These are phyloP conservation scores for Tokudaia tokunoshimensis DNA, from an alignment of 2,797 vertebrate genomes.

Conservation along the genomic window DNA sequence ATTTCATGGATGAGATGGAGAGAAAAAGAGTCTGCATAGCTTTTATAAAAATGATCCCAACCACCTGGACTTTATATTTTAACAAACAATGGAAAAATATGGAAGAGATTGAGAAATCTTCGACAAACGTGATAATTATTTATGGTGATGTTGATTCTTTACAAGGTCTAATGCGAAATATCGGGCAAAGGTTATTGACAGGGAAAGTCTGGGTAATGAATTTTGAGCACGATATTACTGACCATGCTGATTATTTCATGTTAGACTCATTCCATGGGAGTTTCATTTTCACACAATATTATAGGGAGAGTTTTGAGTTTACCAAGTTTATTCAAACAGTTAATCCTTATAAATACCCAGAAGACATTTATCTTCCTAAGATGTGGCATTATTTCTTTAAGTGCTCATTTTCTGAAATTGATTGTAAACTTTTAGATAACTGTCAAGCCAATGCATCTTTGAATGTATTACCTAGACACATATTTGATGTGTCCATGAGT, in stretches of 20 bases:
- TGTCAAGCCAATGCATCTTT: too few species aligned
- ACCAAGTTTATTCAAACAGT: background rate
- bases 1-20: background rate
- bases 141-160: background rate
- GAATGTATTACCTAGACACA: too few species aligned
- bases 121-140: background rate
- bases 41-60: background rate
- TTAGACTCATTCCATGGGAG: background rate
- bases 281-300: background rate
- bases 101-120: too few species aligned
- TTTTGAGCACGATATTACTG: background rate
- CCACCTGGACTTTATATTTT: too few species aligned
- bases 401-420: too few species aligned
- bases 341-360: background rate
- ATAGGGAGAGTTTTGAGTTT: background rate
- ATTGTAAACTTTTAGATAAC: too few species aligned
- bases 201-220: background rate
- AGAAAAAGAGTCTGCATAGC: background rate
- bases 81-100: background rate
- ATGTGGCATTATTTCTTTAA: background rate
- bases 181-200: background rate
- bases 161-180: background rate
- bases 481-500: too few species aligned
- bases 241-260: background rate
- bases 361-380: background rate